Evolutionary conservation across 2,797 vertebrate genomes (phyloP).

Genomic region (Denticeps clupeoides): DNA sequence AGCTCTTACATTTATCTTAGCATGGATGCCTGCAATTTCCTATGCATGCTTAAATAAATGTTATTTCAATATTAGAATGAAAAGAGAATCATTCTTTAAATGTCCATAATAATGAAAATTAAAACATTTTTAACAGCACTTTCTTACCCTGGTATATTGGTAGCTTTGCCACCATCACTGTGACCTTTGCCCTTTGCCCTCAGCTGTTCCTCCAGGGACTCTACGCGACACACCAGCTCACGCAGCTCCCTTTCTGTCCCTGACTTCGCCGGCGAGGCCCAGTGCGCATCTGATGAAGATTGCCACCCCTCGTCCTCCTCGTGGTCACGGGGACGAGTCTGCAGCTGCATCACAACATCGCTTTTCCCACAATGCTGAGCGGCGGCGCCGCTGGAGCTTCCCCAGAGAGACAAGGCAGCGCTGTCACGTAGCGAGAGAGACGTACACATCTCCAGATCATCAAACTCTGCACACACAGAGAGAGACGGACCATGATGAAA

Average conservation of each 20-base stretch:
- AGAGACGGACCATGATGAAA: neutral
- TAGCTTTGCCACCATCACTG: conserved; percentile 47
- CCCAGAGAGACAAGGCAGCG: neutral
- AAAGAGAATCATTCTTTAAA: no score
- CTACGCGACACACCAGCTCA: conserved; percentile 67
- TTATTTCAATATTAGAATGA: no score
- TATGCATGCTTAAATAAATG: no score
- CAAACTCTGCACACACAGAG: conserved; percentile 61
- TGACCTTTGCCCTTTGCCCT: conserved; percentile 44
- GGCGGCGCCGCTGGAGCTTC: conserved; percentile 1
- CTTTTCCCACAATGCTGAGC: conserved; percentile 17
- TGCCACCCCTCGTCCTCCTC: conserved; percentile 82
- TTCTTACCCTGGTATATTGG: conserved; percentile 67
- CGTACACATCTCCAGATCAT: conserved; percentile 66
- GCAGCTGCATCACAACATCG: conserved; percentile 64
- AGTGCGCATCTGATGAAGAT: conserved; percentile 44
- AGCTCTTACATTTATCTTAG: no score
- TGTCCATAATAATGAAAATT: no score
- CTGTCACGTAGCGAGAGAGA: conserved; percentile 41
- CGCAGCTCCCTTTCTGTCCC: conserved; percentile 54
- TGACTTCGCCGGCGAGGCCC: conserved; percentile 33
- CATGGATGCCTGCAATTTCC: no score
- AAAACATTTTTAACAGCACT: no score
- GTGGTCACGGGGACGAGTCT: conserved; percentile 54
- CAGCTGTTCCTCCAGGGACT: conserved; percentile 78